These are phyloP conservation scores for Drosophila bocki DNA, from an alignment of 1,140 invertebrate species.

Conservation along the genomic window DNA sequence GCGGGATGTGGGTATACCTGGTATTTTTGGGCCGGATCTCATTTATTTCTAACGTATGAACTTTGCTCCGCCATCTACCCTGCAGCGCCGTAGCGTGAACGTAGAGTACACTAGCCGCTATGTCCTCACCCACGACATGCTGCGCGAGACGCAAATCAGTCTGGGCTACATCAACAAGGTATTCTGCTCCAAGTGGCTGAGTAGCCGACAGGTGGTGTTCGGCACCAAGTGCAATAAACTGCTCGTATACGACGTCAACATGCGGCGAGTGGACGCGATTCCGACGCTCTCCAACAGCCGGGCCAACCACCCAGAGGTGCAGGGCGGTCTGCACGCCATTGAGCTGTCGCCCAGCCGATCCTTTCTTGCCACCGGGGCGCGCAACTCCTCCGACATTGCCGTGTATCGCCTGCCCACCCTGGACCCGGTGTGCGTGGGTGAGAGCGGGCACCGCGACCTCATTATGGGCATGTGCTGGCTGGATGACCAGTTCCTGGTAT, in stretches of 20 bases:
- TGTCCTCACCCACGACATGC: slow-evolving; percentile 94
- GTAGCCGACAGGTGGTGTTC: slow-evolving; percentile 96
- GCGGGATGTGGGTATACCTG: slow-evolving; percentile 86
- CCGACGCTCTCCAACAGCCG: slow-evolving; percentile 90
- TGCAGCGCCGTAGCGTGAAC: slow-evolving; percentile 88
- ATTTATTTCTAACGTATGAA: slow-evolving; percentile 14
- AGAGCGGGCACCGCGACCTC: slow-evolving; percentile 96
- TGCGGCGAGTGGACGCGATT: slow-evolving; percentile 92
- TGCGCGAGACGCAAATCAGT: slow-evolving; percentile 92
- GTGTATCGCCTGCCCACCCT: slow-evolving; percentile 96
- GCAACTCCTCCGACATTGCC: slow-evolving; percentile 96
- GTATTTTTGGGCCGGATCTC: background rate
- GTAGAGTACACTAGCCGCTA: slow-evolving; percentile 93
- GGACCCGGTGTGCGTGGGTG: slow-evolving; percentile 97
- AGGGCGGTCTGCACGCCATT: slow-evolving; percentile 96
- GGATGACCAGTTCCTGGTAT: slow-evolving; percentile 97
- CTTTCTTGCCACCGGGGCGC: slow-evolving; percentile 95
- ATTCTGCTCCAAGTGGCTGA: slow-evolving; percentile 98
- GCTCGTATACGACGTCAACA: slow-evolving; percentile 93
- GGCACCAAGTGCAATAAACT: slow-evolving; percentile 98
- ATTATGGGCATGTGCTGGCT: slow-evolving; percentile 98
- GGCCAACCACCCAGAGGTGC: slow-evolving; percentile 87
- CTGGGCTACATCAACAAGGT: slow-evolving; percentile 97
- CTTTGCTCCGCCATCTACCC: slow-evolving; percentile 15
- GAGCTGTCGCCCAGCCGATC: slow-evolving; percentile 97